These are phyloP conservation scores for Melieria crassipennis DNA, from an alignment of 2,888 invertebrate genomes.

Conservation along the genomic window DNA sequence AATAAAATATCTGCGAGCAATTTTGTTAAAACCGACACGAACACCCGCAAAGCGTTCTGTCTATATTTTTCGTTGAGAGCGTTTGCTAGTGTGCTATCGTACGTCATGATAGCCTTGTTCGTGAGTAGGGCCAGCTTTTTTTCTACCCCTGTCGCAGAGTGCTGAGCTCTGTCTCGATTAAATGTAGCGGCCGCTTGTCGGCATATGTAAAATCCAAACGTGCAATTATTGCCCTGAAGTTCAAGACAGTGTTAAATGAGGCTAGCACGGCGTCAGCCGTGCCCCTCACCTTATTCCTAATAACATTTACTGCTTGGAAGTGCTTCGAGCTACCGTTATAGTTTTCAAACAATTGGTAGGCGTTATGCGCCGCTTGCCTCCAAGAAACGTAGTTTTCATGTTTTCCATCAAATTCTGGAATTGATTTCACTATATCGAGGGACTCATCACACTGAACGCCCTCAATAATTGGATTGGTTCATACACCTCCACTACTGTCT, in stretches of 20 bases:
- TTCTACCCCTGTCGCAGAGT: slow-evolving; percentile 31
- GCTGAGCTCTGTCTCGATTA: slow-evolving; percentile 25
- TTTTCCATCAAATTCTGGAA: no score
- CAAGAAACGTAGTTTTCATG: slow-evolving; percentile 7
- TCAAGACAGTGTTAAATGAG: slow-evolving; percentile 29
- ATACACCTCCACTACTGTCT: no score
- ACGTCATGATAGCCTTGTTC: slow-evolving; percentile 36
- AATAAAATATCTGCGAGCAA: not conserved
- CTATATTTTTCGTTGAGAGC: slow-evolving; percentile 38
- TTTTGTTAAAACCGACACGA: slow-evolving; percentile 18
- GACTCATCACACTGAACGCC: no score
- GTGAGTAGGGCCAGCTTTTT: slow-evolving; percentile 31
- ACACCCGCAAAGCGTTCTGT: slow-evolving; percentile 34
- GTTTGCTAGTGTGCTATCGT: slow-evolving; percentile 27
- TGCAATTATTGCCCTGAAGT: slow-evolving; percentile 31
- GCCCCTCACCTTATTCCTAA: not conserved
- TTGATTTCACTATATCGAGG: no score
- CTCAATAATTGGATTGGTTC: no score
- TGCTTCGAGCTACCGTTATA: slow-evolving; percentile 13
- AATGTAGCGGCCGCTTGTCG: slow-evolving; percentile 29
- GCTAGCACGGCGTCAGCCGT: slow-evolving; percentile 11
- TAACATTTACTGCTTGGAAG: slow-evolving; percentile 10
- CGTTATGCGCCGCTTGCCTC: slow-evolving; percentile 30
- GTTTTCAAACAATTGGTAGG: slow-evolving; percentile 5
- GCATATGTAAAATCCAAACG: slow-evolving; percentile 36